Percentiles rank a stretch among this genome's conserved stretches.
Conservation (phyloP, 2,888 invertebrate genomes). For the Branchipolynoe longqiensis region DNA sequence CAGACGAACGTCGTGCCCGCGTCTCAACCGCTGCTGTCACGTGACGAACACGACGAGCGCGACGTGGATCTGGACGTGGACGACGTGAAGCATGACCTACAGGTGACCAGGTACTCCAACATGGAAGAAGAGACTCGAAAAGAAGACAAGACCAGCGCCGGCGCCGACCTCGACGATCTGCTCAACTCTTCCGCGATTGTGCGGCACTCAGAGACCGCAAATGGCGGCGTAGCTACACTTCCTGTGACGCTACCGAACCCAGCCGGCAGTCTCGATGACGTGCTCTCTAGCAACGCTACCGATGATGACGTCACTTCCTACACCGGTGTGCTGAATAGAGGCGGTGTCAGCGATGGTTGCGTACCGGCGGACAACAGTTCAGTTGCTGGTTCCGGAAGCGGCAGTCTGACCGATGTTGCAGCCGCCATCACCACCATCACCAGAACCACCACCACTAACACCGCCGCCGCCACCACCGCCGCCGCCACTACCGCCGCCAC, state of each 20-base stretch:
- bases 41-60: constrained; percentile 1
- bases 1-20: constrained; percentile 40
- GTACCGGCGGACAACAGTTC: too few species aligned
- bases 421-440: background rate
- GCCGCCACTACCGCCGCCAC: background rate
- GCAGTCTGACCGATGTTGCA: background rate
- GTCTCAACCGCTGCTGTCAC: constrained; percentile 29
- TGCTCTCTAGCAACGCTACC: background rate
- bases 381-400: background rate
- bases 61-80: background rate
- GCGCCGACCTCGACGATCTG: background rate
- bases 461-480: too few species aligned
- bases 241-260: too few species aligned
- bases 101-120: constrained; percentile 24
- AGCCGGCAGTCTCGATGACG: background rate
- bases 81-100: constrained; percentile 5
- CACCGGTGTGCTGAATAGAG: background rate
- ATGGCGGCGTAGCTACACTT: too few species aligned
- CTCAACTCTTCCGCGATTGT: background rate
- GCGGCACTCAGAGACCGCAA: background rate
- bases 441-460: background rate
- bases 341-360: background rate
- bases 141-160: too few species aligned
- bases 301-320: background rate
- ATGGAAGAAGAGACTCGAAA: background rate